Evolutionary conservation across 2,113 vertebrate species (phyloP), one percentile per base, ranked within the genome.

Genomic region (Mobula birostris): DNA sequence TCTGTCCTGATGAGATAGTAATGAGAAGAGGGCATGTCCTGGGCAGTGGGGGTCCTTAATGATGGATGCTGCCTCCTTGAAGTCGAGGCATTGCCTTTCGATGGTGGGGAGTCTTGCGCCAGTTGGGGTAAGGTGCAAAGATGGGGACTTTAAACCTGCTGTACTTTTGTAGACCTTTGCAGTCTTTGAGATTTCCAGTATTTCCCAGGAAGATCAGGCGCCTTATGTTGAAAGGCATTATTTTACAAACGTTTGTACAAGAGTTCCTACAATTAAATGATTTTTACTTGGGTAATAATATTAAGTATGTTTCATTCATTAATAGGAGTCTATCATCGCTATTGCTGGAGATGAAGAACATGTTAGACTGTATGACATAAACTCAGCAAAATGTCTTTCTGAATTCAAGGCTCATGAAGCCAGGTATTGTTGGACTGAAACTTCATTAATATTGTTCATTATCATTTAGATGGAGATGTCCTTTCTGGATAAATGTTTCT

Each of bases 401-500:
- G 98, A 99, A 96, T 99, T 98, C 95, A 98, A 98, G 96, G 99
- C 98, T 95, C 99, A 99, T 94, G 98, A 98, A 95, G 99, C 97
- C 95, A 99, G 99, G 99, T 99, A 96, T 88, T 87, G 27, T n/a
- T 14, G 29, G 29, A n/a, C 14, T 88, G 29, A 0, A 88, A 61
- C 24, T 63, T 88, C 58, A 88, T 66, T 66, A 5, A 2, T 66
- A 56, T 85, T 85, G 58, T 61, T 87, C 58, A 87, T 61, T 87
- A 61, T 0, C 27, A 11, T 87, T 87, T 61, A 27, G 56, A 61
- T 11, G 24, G 24, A 61, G 56, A 61, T 11, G 29, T 3, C 24
- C 27, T 27, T 29, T 29, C 74, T 77, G 74, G 24, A 21, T 77
- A 7, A 29, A 77, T 9, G 27, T 29, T 9, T 21, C 8, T 56